Evolutionary conservation across 1,140 invertebrate genomes (phyloP).

Genomic region (Solenopsis fugax): DNA sequence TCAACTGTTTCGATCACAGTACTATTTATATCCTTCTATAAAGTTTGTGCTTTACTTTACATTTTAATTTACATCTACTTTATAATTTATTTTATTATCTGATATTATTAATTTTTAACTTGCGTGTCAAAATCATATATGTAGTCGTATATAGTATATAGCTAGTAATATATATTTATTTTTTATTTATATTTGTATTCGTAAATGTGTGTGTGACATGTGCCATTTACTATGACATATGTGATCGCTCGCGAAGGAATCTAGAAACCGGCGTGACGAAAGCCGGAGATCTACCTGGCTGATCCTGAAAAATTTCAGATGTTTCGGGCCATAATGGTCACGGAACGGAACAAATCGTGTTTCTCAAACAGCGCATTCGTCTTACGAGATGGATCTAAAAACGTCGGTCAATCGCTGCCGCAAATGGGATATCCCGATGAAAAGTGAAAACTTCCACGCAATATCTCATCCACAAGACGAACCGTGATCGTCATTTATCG

Average conservation of each 20-base stretch:
- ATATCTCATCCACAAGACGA: conserved; percentile 70
- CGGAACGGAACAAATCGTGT: conserved; percentile 79
- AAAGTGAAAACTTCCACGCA: conserved; percentile 73
- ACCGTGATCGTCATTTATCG: conserved; percentile 64
- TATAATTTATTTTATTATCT: neutral
- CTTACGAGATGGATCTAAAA: conserved; percentile 40
- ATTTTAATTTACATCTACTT: neutral
- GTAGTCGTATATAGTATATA: neutral
- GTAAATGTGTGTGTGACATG: neutral
- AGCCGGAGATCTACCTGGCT: conserved; percentile 66
- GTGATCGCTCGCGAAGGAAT: neutral
- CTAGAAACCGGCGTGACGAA: conserved; percentile 64
- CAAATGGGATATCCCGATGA: conserved; percentile 58
- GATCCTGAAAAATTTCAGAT: conserved; percentile 72
- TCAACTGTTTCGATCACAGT: neutral
- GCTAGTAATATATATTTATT: neutral
- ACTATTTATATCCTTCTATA: neutral
- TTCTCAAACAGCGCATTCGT: conserved; percentile 73
- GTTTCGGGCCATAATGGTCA: conserved; percentile 60
- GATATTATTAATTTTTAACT: neutral
- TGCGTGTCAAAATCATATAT: neutral
- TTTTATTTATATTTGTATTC: neutral
- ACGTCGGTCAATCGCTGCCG: conserved; percentile 57
- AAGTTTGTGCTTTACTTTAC: neutral
- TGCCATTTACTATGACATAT: neutral